These are phyloP conservation scores for Ectropis crepuscularia DNA, from an alignment of 2,888 invertebrate genomes.

Conservation along the genomic window DNA sequence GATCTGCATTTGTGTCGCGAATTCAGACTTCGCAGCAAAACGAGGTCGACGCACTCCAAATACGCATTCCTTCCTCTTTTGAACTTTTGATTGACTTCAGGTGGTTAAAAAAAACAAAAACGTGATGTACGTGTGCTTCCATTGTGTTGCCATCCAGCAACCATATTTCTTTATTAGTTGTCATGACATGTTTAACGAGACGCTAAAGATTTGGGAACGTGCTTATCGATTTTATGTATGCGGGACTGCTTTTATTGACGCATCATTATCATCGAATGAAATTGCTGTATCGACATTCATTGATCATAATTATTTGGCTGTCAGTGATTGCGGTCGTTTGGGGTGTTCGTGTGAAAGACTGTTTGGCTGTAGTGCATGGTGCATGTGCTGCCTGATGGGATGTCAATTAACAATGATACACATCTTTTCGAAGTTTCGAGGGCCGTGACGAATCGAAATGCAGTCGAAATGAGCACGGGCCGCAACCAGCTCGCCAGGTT, in stretches of 20 bases:
- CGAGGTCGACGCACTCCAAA: conserved; percentile 64
- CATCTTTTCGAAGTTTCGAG: conserved; percentile 47
- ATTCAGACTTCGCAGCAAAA: conserved; percentile 41
- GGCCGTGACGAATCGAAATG: conserved; percentile 62
- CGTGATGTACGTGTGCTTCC: conserved; percentile 55
- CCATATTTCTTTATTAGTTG: conserved; percentile 56
- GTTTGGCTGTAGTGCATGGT: conserved; percentile 31
- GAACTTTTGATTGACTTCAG: conserved; percentile 60
- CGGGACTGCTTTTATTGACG: conserved; percentile 63
- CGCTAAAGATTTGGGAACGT: conserved; percentile 54
- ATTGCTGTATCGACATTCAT: conserved; percentile 65
- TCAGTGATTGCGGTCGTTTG: conserved; percentile 54
- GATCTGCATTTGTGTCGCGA: conserved; percentile 40
- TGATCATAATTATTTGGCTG: conserved; percentile 67
- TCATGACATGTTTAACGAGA: conserved; percentile 60
- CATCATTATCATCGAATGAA: conserved; percentile 69
- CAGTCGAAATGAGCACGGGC: conserved; percentile 58
- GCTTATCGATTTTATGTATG: conserved; percentile 66
- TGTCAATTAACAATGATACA: conserved; percentile 66
- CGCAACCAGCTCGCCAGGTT: conserved; percentile 48
- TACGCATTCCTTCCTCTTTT: conserved; percentile 61
- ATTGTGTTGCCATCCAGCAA: conserved; percentile 57
- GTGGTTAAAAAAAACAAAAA: conserved; percentile 62
- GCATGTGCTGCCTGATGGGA: conserved; percentile 54
- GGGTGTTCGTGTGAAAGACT: conserved; percentile 33